These are phyloP conservation scores for Cyphomyrmex costatus DNA, from an alignment of 1,140 invertebrate genomes.

Conservation along the genomic window DNA sequence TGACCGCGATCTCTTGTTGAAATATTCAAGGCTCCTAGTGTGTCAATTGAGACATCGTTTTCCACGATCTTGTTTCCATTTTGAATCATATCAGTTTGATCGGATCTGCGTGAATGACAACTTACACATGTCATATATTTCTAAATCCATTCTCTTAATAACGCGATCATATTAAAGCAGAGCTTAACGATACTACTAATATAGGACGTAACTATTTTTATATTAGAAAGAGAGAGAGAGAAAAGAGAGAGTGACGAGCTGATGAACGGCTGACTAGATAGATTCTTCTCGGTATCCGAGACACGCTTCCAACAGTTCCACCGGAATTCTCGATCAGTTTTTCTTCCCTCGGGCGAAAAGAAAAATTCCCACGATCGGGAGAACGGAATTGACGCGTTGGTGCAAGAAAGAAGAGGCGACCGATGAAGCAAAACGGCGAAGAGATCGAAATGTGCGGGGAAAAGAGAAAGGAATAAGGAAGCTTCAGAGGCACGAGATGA, in stretches of 20 bases:
- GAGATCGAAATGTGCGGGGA: conserved; percentile 35
- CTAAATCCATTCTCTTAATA: conserved; percentile 8
- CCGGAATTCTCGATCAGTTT: conserved; percentile 85
- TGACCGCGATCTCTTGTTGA: background rate
- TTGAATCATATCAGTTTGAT: conserved; percentile 8
- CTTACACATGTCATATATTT: conserved; percentile 7
- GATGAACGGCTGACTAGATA: conserved; percentile 44
- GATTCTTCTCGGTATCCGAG: conserved; percentile 78
- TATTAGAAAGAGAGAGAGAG: conserved; percentile 69
- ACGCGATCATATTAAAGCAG: background rate
- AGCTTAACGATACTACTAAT: conserved; percentile 63
- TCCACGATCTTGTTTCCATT: background rate
- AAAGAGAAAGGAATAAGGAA: conserved; percentile 65
- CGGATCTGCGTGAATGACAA: conserved; percentile 4
- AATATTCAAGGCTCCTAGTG: background rate
- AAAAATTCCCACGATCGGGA: conserved; percentile 61
- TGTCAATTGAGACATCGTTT: background rate
- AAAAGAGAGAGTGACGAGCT: conserved; percentile 12
- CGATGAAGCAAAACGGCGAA: conserved; percentile 55
- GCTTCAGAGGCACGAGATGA: conserved; percentile 41
- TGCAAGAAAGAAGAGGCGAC: conserved; percentile 37
- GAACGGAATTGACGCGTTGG: conserved; percentile 43
- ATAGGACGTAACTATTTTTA: conserved; percentile 83
- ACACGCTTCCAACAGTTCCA: conserved; percentile 82
- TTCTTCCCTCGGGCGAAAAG: conserved; percentile 70